Percentiles rank a stretch among this genome's conserved stretches.
These are phyloP conservation scores for Noctua pronuba DNA, from an alignment of 2,888 invertebrate genomes.

Conservation along the genomic window DNA sequence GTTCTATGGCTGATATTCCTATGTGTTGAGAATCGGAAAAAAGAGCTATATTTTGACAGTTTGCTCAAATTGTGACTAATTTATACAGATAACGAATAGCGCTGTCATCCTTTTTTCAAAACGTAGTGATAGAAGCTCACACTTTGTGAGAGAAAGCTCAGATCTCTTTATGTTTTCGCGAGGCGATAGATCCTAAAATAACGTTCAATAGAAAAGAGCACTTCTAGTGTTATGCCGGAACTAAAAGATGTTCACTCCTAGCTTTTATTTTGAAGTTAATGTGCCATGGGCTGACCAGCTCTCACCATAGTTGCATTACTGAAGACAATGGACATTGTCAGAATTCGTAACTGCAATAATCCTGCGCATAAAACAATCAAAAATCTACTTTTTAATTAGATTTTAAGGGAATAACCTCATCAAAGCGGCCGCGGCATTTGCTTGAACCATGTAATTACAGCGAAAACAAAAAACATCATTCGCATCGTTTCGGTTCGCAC, in stretches of 20 bases:
- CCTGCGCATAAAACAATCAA: background rate
- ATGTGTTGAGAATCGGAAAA: constrained; percentile 22
- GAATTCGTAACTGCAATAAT: background rate
- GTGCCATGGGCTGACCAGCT: background rate
- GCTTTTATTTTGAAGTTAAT: background rate
- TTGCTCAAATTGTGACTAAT: constrained; percentile 4
- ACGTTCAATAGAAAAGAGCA: background rate
- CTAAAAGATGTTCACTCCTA: constrained; percentile 26
- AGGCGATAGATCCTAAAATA: constrained; percentile 16
- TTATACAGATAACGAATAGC: background rate
- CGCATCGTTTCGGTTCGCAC: background rate
- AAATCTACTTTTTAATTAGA: background rate
- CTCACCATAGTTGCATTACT: background rate
- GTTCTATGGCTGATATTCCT: constrained; percentile 20
- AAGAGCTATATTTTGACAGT: background rate
- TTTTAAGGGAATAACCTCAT: background rate
- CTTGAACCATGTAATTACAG: background rate
- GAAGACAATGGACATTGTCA: background rate
- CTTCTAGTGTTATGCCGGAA: background rate
- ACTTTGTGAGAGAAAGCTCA: constrained; percentile 17
- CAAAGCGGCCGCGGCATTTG: background rate
- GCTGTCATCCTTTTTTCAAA: constrained; percentile 9
- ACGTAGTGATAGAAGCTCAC: background rate
- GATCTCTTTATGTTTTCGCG: constrained; percentile 24
- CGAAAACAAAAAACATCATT: background rate